phyloP scores from a whole-genome alignment of 92 coral and sea anemone genomes.

The Phenganax subtilis region DNA sequence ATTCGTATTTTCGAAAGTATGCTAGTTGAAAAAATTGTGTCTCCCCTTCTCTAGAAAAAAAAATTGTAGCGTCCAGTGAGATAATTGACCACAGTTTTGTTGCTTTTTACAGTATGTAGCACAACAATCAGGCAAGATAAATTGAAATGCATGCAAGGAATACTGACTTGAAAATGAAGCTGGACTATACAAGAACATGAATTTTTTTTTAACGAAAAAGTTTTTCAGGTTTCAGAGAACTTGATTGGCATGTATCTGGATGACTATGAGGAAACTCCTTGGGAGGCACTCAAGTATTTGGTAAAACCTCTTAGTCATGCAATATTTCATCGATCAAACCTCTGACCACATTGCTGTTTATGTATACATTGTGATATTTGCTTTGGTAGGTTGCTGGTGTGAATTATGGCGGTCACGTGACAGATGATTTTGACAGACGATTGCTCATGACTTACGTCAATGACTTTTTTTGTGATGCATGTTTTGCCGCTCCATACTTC shows the following conservation, averaged over 20 bases:
- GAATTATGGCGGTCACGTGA: slow-evolving; percentile 99
- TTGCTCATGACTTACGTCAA: slow-evolving; percentile 89
- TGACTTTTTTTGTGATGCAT: slow-evolving; percentile 77
- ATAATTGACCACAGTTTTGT: too few species aligned
- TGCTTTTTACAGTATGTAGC: too few species aligned
- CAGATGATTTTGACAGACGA: slow-evolving; percentile 97
- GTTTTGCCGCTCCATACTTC: slow-evolving; percentile 80
- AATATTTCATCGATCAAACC: background rate
- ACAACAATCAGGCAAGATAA: too few species aligned
- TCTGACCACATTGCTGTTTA: background rate
- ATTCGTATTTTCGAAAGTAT: too few species aligned
- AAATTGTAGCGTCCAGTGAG: too few species aligned
- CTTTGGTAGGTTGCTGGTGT: slow-evolving; percentile 99
- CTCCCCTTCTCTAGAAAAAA: too few species aligned
- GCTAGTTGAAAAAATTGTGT: too few species aligned
- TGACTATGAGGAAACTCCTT: slow-evolving; percentile 97
- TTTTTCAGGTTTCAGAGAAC: slow-evolving; percentile 80
- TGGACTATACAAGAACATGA: background rate
- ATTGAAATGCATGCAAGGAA: too few species aligned
- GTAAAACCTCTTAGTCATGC: slow-evolving; percentile 34
- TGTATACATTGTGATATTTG: too few species aligned
- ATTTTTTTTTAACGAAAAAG: background rate
- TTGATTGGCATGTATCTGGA: slow-evolving; percentile 90
- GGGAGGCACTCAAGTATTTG: slow-evolving; percentile 98
- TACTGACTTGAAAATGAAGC: too few species aligned